A percentile compares a stretch with the other conserved stretches of the same genome.
Conservation (phyloP, 2,797 vertebrate genomes). For the Falco novaeseelandiae region DNA sequence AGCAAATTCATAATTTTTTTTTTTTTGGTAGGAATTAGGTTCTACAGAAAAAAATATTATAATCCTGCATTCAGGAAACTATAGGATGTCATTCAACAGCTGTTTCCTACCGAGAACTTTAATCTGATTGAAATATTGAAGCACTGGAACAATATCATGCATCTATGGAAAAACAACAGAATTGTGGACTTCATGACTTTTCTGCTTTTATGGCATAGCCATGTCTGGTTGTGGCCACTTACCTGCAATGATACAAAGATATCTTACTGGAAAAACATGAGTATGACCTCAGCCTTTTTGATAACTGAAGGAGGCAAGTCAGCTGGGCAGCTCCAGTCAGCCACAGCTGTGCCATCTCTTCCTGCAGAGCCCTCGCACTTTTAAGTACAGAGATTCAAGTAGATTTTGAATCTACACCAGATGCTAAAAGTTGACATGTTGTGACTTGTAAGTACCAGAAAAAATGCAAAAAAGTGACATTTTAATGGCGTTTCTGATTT, state of each 20-base stretch:
- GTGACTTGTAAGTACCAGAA: neutral
- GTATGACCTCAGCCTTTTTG: neutral
- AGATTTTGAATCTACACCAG: neutral
- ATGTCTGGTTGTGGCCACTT: neutral
- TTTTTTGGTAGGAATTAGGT: neutral
- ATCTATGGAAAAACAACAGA: neutral
- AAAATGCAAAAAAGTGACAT: neutral
- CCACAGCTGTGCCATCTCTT: neutral
- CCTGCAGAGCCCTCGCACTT: neutral
- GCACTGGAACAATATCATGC: neutral
- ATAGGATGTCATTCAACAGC: neutral
- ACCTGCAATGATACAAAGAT: neutral
- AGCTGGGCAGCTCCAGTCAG: neutral
- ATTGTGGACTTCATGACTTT: neutral
- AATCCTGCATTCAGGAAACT: neutral
- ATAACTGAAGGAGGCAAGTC: neutral
- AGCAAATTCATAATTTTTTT: neutral
- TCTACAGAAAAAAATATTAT: neutral
- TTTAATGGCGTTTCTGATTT: neutral
- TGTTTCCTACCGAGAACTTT: neutral
- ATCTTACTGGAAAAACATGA: neutral
- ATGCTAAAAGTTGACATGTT: neutral
- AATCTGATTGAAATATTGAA: neutral
- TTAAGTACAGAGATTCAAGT: neutral
- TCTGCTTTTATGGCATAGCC: neutral